Percentiles rank a stretch among this genome's conserved stretches.
Conservation (phyloP, 1,140 invertebrate species). For the Heliconius himera region DNA sequence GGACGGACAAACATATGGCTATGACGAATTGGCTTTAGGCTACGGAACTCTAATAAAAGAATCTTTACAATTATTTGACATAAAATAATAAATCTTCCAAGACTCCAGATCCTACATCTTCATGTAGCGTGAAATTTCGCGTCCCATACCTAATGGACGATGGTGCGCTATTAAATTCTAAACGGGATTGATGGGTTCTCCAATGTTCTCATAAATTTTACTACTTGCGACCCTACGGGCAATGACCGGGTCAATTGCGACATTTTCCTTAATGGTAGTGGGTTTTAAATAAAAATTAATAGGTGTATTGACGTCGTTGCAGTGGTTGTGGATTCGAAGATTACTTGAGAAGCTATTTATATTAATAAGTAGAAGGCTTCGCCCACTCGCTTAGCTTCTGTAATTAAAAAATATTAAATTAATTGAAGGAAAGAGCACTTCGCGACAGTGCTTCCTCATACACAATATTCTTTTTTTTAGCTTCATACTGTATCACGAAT, state of each 20-base stretch:
- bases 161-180: slow-evolving; percentile 56
- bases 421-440: too few species aligned
- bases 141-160: slow-evolving; percentile 56
- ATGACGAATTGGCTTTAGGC: too few species aligned
- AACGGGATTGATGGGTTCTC: slow-evolving; percentile 57
- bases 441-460: too few species aligned
- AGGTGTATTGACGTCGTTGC: background rate
- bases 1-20: too few species aligned
- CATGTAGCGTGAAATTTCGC: slow-evolving; percentile 42
- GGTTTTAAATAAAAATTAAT: slow-evolving; percentile 17
- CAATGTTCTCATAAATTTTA: slow-evolving; percentile 63
- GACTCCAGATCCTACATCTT: slow-evolving; percentile 26
- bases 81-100: background rate
- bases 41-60: too few species aligned
- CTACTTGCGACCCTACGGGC: slow-evolving; percentile 39
- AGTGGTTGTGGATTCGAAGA: background rate
- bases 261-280: slow-evolving; percentile 2
- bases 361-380: too few species aligned
- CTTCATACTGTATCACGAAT: too few species aligned
- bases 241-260: slow-evolving; percentile 27
- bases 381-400: too few species aligned
- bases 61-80: background rate
- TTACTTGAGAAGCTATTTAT: background rate
- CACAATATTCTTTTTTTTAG: too few species aligned
- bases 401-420: too few species aligned